These are phyloP conservation scores for Coilia nasus DNA, from an alignment of 2,797 vertebrate species.

Conservation along the genomic window DNA sequence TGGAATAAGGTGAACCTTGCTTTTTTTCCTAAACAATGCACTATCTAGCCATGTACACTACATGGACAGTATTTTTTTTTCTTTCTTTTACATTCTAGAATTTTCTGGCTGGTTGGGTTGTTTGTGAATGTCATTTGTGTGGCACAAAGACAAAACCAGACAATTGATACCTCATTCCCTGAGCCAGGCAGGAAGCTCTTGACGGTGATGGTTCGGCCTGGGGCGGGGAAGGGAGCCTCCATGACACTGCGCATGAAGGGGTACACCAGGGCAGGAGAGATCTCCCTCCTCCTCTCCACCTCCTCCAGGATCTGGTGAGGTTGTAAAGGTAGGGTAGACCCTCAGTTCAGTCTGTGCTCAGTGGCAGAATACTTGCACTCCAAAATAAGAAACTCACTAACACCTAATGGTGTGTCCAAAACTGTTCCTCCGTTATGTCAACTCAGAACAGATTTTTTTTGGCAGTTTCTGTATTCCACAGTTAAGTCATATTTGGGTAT, in stretches of 20 bases:
- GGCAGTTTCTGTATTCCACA: too few species aligned
- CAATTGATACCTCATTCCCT: constrained; percentile 83
- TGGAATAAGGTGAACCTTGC: not conserved
- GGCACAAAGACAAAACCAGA: not conserved
- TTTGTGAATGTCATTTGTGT: not conserved
- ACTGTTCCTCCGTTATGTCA: too few species aligned
- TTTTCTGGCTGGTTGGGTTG: not conserved
- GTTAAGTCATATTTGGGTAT: too few species aligned
- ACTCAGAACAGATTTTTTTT: too few species aligned
- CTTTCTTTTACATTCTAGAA: not conserved
- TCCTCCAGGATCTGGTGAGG: constrained; percentile 93
- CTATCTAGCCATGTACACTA: not conserved
- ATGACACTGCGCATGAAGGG: constrained; percentile 97
- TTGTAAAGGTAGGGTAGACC: not conserved
- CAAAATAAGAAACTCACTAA: too few species aligned
- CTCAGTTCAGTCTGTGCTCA: too few species aligned
- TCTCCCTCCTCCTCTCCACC: constrained; percentile 91
- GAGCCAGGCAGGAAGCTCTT: constrained; percentile 94
- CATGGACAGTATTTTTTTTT: not conserved
- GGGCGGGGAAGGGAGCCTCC: constrained; percentile 96
- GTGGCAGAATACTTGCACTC: too few species aligned
- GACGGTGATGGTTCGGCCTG: constrained; percentile 88
- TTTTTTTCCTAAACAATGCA: not conserved
- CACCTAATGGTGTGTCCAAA: too few species aligned
- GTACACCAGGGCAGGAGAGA: constrained; percentile 90